These are phyloP conservation scores for Molanna angustata DNA, from an alignment of 2,888 invertebrate genomes.

Conservation along the genomic window DNA sequence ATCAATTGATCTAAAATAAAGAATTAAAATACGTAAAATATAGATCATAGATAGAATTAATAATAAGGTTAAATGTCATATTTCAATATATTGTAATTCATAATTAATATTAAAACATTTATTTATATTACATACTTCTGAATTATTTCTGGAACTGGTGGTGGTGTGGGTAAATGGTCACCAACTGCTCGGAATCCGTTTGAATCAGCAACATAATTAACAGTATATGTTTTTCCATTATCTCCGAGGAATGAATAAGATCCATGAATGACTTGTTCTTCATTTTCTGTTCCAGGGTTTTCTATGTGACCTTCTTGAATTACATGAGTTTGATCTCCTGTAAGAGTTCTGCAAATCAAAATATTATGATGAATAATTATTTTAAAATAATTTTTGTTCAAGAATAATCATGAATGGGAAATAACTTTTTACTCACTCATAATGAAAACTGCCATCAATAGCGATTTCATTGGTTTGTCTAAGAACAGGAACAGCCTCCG, in stretches of 20 bases:
- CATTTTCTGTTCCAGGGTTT: constrained; percentile 56
- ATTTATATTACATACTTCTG: constrained; percentile 46
- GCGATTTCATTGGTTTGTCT: constrained; percentile 56
- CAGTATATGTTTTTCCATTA: constrained; percentile 60
- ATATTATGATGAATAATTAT: no score
- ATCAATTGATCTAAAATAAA: constrained; percentile 44
- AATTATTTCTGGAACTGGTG: constrained; percentile 70
- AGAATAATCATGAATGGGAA: no score
- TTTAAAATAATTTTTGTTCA: no score
- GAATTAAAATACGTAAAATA: no score
- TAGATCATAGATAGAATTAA: no score
- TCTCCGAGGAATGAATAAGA: constrained; percentile 63
- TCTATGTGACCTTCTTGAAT: constrained; percentile 57
- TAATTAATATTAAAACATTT: neutral
- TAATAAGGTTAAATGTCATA: neutral
- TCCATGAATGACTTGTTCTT: constrained; percentile 60
- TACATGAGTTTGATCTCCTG: constrained; percentile 55
- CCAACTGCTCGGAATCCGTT: constrained; percentile 76
- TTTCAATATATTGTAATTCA: neutral
- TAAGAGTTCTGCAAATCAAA: constrained; percentile 49
- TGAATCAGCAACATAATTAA: constrained; percentile 70
- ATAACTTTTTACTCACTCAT: constrained; percentile 46
- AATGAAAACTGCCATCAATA: constrained; percentile 55
- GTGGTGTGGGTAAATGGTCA: constrained; percentile 73
- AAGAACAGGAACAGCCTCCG: constrained; percentile 53